Percentiles rank a stretch among this genome's conserved stretches.
phyloP scores from a whole-genome alignment of 2,888 invertebrate species.

The Eupelmus urozonus region DNA sequence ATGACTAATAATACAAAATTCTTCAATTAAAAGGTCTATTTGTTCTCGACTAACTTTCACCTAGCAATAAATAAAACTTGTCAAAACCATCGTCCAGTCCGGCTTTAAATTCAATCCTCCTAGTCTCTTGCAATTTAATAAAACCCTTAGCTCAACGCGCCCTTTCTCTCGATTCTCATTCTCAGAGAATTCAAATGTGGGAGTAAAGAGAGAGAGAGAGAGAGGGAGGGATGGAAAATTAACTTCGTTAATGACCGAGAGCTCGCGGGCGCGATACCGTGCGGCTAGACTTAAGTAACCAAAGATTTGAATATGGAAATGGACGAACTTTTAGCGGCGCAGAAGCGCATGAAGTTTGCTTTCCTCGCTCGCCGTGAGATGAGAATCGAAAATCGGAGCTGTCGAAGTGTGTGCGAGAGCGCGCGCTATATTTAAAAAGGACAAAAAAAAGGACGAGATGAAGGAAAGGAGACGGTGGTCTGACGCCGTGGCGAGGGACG shows the following conservation, averaged over 20 bases:
- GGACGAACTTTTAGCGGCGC: conserved; percentile 49
- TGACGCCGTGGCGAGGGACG: conserved; percentile 41
- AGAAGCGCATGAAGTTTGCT: conserved; percentile 53
- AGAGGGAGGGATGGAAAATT: no score
- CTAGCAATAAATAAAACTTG: conserved; percentile 35
- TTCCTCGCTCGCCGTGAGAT: conserved; percentile 49
- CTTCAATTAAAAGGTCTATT: no score
- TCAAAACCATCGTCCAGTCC: background rate
- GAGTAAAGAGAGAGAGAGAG: no score
- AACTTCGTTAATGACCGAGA: conserved; percentile 64
- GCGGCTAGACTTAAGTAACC: conserved; percentile 60
- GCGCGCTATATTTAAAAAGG: conserved; percentile 10
- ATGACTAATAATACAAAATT: no score
- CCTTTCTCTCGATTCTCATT: conserved; percentile 41
- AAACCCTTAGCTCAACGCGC: conserved; percentile 50
- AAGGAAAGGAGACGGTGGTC: background rate
- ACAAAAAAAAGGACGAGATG: conserved; percentile 35
- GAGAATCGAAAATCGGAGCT: conserved; percentile 54
- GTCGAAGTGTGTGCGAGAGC: conserved; percentile 48
- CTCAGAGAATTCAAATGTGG: conserved; percentile 58
- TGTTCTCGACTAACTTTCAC: background rate
- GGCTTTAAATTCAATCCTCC: conserved; percentile 54
- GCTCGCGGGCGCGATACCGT: conserved; percentile 50
- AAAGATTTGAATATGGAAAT: conserved; percentile 65
- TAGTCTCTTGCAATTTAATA: conserved; percentile 50